Evolutionary conservation across 2,113 vertebrate genomes (phyloP).

Genomic region (Cyprinus carpio): DNA sequence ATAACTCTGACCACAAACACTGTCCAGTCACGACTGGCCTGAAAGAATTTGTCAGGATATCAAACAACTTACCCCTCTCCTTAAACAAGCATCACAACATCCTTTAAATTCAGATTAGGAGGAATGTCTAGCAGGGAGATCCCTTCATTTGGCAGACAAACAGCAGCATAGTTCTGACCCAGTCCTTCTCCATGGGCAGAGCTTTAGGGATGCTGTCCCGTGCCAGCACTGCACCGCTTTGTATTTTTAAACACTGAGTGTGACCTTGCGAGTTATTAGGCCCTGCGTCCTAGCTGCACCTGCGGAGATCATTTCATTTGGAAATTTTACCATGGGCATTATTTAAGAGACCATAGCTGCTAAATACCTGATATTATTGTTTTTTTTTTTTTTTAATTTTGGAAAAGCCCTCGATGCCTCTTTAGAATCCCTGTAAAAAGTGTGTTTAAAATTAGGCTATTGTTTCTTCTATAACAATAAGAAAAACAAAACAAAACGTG

Average conservation of each 20-base stretch:
- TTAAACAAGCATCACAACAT: background rate
- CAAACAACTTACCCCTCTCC: background rate
- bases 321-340: background rate
- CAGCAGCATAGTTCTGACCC: constrained; percentile 6
- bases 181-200: background rate
- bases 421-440: background rate
- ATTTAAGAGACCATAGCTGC: background rate
- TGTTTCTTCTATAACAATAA: background rate
- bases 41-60: background rate
- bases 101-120: constrained; percentile 8
- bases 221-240: background rate
- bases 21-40: background rate
- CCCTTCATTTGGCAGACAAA: constrained; percentile 19
- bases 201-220: constrained; percentile 1
- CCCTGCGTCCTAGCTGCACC: constrained; percentile 14
- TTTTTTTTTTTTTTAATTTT: background rate
- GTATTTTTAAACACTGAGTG: constrained; percentile 22
- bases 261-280: constrained; percentile 32
- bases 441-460: background rate
- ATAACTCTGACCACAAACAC: background rate
- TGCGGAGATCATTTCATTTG: constrained; percentile 29
- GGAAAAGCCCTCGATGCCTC: background rate
- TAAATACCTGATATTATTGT: background rate
- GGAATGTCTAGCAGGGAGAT: constrained; percentile 23
- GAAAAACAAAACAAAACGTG: background rate